Conservation (phyloP, 1,140 invertebrate genomes). For the Matsumurasca onukii region DNA sequence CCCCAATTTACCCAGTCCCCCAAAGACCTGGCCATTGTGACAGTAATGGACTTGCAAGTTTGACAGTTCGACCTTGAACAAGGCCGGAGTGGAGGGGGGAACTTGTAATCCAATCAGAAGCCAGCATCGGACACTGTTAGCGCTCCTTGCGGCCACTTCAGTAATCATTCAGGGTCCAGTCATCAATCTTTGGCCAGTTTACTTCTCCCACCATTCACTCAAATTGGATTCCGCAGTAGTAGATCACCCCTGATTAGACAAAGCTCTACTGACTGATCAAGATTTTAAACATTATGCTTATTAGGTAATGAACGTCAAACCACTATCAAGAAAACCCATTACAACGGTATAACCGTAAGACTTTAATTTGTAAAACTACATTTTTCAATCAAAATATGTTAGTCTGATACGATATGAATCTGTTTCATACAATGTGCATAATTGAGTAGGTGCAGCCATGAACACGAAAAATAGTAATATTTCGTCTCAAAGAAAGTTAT, state of each 20-base stretch:
- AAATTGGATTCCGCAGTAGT: not conserved
- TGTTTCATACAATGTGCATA: too few species aligned
- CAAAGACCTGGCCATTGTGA: not conserved
- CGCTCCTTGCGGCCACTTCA: not conserved
- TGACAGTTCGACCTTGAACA: conserved; percentile 13
- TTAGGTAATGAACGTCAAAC: too few species aligned
- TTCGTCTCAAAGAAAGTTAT: too few species aligned
- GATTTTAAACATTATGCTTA: too few species aligned
- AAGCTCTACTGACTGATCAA: too few species aligned
- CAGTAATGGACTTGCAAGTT: conserved; percentile 8
- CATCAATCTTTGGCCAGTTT: not conserved
- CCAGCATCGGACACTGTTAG: not conserved
- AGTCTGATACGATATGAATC: too few species aligned
- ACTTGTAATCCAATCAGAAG: conserved; percentile 8
- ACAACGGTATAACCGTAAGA: too few species aligned
- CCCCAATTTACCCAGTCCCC: not conserved
- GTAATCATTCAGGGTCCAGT: not conserved
- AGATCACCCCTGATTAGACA: not conserved
- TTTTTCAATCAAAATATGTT: too few species aligned
- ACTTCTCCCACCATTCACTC: not conserved
- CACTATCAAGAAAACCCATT: too few species aligned
- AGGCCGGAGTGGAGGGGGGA: not conserved
- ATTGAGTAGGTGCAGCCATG: too few species aligned
- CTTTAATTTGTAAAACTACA: too few species aligned
- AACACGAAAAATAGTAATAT: too few species aligned